Base-by-base conservation (phyloP, 1,140 invertebrate species). In the Latrodectus geometricus region DNA sequence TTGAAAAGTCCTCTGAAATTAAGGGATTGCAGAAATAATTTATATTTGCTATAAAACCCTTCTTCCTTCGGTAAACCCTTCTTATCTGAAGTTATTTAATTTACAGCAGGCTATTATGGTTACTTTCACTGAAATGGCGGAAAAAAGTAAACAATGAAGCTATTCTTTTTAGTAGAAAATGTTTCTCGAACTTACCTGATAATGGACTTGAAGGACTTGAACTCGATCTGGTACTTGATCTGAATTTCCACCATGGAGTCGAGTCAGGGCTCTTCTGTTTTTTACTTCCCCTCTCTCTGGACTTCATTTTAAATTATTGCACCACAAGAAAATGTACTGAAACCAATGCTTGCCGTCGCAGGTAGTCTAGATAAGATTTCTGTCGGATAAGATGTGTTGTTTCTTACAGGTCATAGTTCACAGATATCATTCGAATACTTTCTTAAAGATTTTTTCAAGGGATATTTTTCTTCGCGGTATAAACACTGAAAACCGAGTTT, bases 191-290 rank as follows among this genome's bases (percentile, higher is more conserved):
- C 74, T 76, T 76, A 76, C 74, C 74, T 11, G 52, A 8, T 23
- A 54, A 21, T 61, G 23, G 52, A 15, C 54, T 76, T 15, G 52
- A 9, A 54, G 74, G 54, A 61, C 54, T 76, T 9, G 74, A 76
- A 56, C 50, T 76, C 9, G 74, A 76, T 56, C 74, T 54, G 7
- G 54, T 56, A 54, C 14, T 56, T 21, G 74, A 76, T 15, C 52
- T 20, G 15, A 76, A 54, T 20, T 76, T 76, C 74, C 74, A 76
- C 74, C 74, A 76, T 15, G 52, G 12, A 15, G 17, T 12, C 12
- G 74, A 56, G 12, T n/a, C 8, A 11, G 50, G 0, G 15, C n/a
- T 35, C 15, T 76, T 76, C 9, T 76, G 50, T 76, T 76, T 76
- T 56, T 76, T 76, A 14, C 20, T 21, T 21, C 21, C 74, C 21